phyloP scores from a whole-genome alignment of 2,888 invertebrate species.

The Priocnemis perturbator region DNA sequence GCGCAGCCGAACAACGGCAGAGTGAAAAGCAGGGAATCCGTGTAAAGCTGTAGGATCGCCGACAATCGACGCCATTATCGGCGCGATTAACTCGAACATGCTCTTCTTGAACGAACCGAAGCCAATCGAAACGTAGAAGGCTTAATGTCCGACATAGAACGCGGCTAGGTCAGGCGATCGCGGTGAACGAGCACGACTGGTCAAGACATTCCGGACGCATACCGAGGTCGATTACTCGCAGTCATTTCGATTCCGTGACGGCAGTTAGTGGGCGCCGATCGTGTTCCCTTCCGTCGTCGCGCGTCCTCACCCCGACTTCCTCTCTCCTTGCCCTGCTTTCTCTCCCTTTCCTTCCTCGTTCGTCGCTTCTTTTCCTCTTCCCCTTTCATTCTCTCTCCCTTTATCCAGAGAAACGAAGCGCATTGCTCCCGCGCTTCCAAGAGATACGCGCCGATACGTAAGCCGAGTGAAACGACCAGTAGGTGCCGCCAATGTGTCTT shows the following conservation, averaged over 20 bases:
- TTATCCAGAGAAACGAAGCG: conserved; percentile 2
- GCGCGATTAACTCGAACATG: no score
- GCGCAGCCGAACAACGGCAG: no score
- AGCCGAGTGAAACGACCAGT: conserved; percentile 16
- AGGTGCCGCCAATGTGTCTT: conserved; percentile 61
- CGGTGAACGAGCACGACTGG: conserved; percentile 1
- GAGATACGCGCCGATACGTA: conserved; percentile 27
- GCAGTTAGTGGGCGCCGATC: conserved; percentile 3
- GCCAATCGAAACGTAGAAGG: no score
- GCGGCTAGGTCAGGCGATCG: not conserved
- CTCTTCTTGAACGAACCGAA: no score
- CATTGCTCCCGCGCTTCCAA: conserved; percentile 10
- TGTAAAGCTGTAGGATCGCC: no score
- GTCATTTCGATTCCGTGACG: conserved; percentile 50
- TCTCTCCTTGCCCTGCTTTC: not conserved
- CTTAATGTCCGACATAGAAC: no score
- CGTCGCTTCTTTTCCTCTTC: not conserved
- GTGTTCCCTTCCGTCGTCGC: not conserved
- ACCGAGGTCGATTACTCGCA: conserved; percentile 55
- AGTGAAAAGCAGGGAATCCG: no score
- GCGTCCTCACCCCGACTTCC: conserved; percentile 1
- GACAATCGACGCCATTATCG: no score
- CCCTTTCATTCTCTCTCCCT: not conserved
- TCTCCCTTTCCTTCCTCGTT: not conserved
- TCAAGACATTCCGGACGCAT: conserved; percentile 51